Base-by-base conservation (phyloP, 2,888 invertebrate species). In the Cephus nigrinus region DNA sequence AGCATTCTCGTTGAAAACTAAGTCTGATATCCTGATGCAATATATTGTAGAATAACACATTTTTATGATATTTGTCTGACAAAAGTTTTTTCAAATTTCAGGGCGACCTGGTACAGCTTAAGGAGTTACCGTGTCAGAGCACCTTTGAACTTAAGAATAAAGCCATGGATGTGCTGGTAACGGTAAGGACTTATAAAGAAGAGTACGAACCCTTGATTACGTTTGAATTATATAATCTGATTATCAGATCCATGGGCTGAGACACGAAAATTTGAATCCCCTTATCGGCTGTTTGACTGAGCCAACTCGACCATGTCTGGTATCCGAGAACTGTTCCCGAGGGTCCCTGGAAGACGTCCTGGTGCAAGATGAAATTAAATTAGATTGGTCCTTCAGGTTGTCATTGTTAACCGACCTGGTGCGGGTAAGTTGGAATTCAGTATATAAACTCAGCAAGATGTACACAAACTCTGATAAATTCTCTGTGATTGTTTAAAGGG, bases 311-410 rank as follows among this genome's bases (percentile, higher is more conserved):
- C 96, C 96, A 4, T 96, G 96, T 79, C 93, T 97, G 87, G 97
- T 98, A 78, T 97, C 95, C 89, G 98, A 98, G 89, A 96, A 96
- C 91, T 97, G 98, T 92, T 95, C 96, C 76, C 94, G 98, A 80
- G 98, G 98, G 74, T 98, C 98, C 73, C 92, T 97, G 83, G 96
- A 97, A 92, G 97, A 97, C 91, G 96, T 98, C 77, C 94, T 98
- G 75, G 95, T 96, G 86, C 96, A 97, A 92, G 97, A 97, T 89
- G 97, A 97, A 91, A 97, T 98, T 90, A 96, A 96, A 92, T 93
- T 98, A 86, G 98, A 99, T 93, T 98, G 98, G 98, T 97, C 97
- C 77, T 98, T 98, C 92, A 96, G 98, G 79, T 93, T 98, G 79
- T 98, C 98, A 69, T 93, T 99, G 83, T 94, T 98, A 75, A 98